These are phyloP conservation scores for Drosophila kanapiae DNA, from an alignment of 1,140 invertebrate genomes.

Conservation along the genomic window DNA sequence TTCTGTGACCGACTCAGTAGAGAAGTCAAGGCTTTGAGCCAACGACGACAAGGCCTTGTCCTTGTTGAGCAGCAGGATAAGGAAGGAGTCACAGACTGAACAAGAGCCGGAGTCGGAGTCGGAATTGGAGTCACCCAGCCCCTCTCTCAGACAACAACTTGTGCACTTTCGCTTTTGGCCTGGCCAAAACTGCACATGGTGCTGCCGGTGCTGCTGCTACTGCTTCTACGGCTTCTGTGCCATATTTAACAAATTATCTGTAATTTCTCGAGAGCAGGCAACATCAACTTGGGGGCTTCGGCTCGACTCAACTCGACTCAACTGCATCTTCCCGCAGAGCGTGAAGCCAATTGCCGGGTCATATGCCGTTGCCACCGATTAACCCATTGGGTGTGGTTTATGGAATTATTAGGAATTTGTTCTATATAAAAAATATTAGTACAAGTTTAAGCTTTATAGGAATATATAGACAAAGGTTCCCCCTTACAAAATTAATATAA, in stretches of 20 bases:
- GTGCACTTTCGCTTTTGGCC: conserved; percentile 75
- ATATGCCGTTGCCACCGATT: conserved; percentile 7
- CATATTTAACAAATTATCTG: conserved; percentile 84
- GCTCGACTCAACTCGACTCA: conserved; percentile 8
- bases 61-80: conserved; percentile 47
- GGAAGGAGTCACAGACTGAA: conserved; percentile 28
- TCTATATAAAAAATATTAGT: background rate
- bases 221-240: conserved; percentile 47
- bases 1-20: conserved; percentile 55
- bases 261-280: conserved; percentile 78
- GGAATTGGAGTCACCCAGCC: background rate
- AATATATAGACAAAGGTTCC: background rate
- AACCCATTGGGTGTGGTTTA: conserved; percentile 22
- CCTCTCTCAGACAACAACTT: background rate
- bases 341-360: conserved; percentile 19
- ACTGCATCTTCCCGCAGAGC: conserved; percentile 39
- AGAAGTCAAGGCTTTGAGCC: conserved; percentile 55
- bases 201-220: conserved; percentile 1
- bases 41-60: conserved; percentile 53
- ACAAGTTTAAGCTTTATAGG: background rate
- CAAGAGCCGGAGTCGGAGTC: conserved; percentile 1
- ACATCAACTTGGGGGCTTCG: conserved; percentile 41
- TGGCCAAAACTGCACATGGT: conserved; percentile 55
- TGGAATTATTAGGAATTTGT: too few species aligned
- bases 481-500: too few species aligned